These are phyloP conservation scores for Tinea trinotella DNA, from an alignment of 2,888 invertebrate genomes.

Conservation along the genomic window DNA sequence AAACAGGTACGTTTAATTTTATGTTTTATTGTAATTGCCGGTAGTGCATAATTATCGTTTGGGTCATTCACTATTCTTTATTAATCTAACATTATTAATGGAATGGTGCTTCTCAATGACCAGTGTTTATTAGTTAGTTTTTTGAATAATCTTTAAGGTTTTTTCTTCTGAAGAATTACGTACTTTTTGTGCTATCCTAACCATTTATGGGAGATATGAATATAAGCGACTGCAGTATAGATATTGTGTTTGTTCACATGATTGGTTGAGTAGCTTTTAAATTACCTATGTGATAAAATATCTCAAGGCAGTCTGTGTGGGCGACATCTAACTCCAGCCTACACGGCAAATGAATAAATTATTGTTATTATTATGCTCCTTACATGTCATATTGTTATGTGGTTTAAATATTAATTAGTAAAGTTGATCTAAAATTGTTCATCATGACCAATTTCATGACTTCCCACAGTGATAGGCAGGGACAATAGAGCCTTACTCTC, in stretches of 20 bases:
- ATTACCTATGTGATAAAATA: conserved; percentile 29
- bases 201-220: background rate
- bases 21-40: conserved; percentile 42
- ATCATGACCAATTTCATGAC: no score
- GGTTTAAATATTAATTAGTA: no score
- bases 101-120: conserved; percentile 15
- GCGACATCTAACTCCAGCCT: conserved; percentile 53
- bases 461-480: no score
- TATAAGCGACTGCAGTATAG: background rate
- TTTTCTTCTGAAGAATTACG: no score
- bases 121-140: conserved; percentile 20
- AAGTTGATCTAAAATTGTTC: no score
- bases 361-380: conserved; percentile 41
- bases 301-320: conserved; percentile 59
- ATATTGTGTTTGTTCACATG: background rate
- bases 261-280: background rate
- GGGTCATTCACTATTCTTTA: conserved; percentile 1
- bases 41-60: conserved; percentile 42
- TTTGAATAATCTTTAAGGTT: background rate
- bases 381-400: conserved; percentile 40
- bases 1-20: conserved; percentile 70
- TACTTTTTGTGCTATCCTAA: background rate
- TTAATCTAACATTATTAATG: conserved; percentile 17
- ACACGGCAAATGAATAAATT: conserved; percentile 63
- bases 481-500: no score